phyloP scores from a whole-genome alignment of 2,113 vertebrate species.

The Helogale parvula region DNA sequence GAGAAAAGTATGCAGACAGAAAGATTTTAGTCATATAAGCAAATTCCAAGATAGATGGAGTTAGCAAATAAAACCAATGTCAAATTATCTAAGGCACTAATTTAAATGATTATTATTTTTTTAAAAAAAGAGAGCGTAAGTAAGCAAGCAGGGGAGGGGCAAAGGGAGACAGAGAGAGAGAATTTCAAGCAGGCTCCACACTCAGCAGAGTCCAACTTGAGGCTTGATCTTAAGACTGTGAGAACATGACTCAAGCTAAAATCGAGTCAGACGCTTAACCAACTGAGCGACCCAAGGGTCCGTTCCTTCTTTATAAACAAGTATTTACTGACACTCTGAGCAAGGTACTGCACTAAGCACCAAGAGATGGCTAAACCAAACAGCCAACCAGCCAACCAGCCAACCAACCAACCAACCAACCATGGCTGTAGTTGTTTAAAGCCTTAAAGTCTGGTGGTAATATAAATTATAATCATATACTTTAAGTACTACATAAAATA shows the following conservation, averaged over 20 bases:
- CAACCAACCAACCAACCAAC: not conserved
- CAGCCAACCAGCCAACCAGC: not conserved
- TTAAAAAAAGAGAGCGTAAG: no score
- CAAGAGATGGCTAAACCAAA: not conserved
- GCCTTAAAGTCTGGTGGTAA: not conserved
- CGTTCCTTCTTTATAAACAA: not conserved
- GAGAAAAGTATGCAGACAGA: not conserved
- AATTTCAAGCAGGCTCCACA: no score
- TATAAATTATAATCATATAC: not conserved
- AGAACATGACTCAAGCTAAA: no score
- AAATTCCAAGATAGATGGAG: not conserved
- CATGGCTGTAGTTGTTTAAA: not conserved
- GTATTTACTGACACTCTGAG: conserved; percentile 8
- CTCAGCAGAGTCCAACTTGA: no score
- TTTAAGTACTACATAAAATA: not conserved
- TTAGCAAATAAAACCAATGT: not conserved
- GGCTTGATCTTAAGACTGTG: no score
- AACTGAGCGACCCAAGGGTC: no score
- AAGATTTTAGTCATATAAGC: conserved; percentile 12
- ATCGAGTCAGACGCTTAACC: no score
- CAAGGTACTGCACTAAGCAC: not conserved
- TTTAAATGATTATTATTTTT: not conserved
- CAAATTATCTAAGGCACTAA: not conserved
- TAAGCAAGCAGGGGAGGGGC: no score
- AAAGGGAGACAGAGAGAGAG: no score